Evolutionary conservation across 2,797 vertebrate species (phyloP).

Genomic region (Clamator glandarius): DNA sequence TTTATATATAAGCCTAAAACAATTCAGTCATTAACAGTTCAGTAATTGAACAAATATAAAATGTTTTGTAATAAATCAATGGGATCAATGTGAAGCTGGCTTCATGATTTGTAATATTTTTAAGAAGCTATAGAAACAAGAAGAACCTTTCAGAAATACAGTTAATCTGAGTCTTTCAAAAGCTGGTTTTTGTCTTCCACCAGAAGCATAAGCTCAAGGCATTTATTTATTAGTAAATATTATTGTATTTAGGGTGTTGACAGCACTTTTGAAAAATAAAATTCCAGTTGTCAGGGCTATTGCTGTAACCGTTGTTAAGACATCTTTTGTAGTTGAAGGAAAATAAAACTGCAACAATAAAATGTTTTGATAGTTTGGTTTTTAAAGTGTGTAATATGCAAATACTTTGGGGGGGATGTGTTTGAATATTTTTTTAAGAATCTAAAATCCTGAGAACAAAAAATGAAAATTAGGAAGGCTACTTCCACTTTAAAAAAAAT

Average conservation of each 20-base stretch:
- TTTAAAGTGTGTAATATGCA: not conserved
- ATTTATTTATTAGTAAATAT: not conserved
- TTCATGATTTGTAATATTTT: not conserved
- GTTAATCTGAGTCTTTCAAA: not conserved
- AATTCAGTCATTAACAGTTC: not conserved
- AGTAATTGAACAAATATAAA: not conserved
- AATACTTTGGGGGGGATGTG: not conserved
- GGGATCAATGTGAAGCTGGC: not conserved
- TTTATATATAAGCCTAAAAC: not conserved
- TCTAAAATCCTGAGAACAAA: not conserved
- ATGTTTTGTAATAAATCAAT: not conserved
- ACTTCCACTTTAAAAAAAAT: not conserved
- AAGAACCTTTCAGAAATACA: not conserved
- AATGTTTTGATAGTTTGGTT: not conserved
- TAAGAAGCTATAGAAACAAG: not conserved
- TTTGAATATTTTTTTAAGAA: not conserved
- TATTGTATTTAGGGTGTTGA: not conserved
- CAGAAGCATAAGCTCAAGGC: not conserved
- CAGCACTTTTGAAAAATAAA: not conserved
- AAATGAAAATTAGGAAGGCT: not conserved
- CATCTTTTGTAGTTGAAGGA: not conserved
- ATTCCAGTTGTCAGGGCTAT: not conserved
- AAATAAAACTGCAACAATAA: not conserved
- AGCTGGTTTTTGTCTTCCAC: not conserved
- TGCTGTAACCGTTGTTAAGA: not conserved